Evolutionary conservation across 2,888 invertebrate species (phyloP).

Genomic region (Zelleria hepariella): DNA sequence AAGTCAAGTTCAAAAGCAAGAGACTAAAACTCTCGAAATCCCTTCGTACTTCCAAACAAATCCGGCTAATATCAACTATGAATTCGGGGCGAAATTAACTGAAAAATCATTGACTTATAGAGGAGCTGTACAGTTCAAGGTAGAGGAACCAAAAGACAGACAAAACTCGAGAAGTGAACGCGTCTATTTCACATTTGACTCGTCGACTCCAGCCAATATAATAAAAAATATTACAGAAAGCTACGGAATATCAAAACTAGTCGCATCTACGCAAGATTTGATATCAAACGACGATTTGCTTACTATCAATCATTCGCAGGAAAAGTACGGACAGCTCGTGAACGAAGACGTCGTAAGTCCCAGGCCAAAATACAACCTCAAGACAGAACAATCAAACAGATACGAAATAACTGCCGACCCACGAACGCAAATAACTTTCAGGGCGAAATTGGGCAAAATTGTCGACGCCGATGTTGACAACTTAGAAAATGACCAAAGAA

Average conservation of each 20-base stretch:
- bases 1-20: conserved; percentile 18
- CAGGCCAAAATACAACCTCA: conserved; percentile 26
- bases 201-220: conserved; percentile 19
- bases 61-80: conserved; percentile 30
- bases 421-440: conserved; percentile 38
- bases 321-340: conserved; percentile 33
- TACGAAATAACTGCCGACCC: conserved; percentile 21
- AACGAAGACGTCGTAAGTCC: conserved; percentile 51
- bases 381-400: conserved; percentile 24
- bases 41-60: not conserved
- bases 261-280: conserved; percentile 72
- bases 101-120: conserved; percentile 30
- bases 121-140: conserved; percentile 38
- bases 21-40: conserved; percentile 23
- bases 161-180: conserved; percentile 44
- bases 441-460: conserved; percentile 48
- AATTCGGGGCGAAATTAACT: conserved; percentile 43
- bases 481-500: conserved; percentile 22
- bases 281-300: conserved; percentile 76
- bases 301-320: conserved; percentile 71
- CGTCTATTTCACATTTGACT: conserved; percentile 37
- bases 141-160: conserved; percentile 29
- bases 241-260: conserved; percentile 58
- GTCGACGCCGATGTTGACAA: conserved; percentile 34
- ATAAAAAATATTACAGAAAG: conserved; percentile 27